Base-by-base conservation (phyloP, 2,113 vertebrate species). In the Brachionichthys hirsutus region DNA sequence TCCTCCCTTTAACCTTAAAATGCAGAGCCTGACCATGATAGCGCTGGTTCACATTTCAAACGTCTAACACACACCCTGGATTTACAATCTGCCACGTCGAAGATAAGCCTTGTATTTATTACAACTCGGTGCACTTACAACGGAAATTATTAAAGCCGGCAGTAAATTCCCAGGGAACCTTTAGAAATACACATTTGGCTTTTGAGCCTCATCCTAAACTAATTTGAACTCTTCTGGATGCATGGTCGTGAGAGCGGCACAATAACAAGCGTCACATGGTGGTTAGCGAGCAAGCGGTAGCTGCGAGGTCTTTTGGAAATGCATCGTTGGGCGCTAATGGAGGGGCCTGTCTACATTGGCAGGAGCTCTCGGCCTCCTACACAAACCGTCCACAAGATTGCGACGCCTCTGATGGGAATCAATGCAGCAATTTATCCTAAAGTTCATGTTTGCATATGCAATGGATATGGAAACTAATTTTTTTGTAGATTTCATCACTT, bases 281-380 rank as follows among this genome's bases (percentile, higher is more conserved):
- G 54, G 62, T 67, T 60, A 17, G 58, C 62, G 54, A 17, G 45
- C 43, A 42, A 35, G 47, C 54, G 35, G 62, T 73, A 60, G 73
- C 67, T 48, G 45, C 51, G 35, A 60, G 54, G 69, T 75, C 62
- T 44, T 52, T 75, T 66, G 61, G 73, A 74, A 77, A 79, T 80
- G 80, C 70, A 45, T 78, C 2, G 43, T 74, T 84, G 16, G 67
- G 49, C 64, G 63, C 46, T 73, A 86, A 82, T 84, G 67, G 62
- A 76, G 69, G 49, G 54, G 54, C 62, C 41, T 70, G 75, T 83
- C 79, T 77, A 30, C 48, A 52, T 60, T 84, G 80, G 76, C 64
- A 4, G 40, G 15, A 30, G 36, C 22, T 62, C 6, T 34, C 44
- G 22, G 30, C 49, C 51, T 40, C 52, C 22, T 60, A 22, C 51